These are phyloP conservation scores for Sebastes minor DNA, from an alignment of 2,797 vertebrate species.

Conservation along the genomic window DNA sequence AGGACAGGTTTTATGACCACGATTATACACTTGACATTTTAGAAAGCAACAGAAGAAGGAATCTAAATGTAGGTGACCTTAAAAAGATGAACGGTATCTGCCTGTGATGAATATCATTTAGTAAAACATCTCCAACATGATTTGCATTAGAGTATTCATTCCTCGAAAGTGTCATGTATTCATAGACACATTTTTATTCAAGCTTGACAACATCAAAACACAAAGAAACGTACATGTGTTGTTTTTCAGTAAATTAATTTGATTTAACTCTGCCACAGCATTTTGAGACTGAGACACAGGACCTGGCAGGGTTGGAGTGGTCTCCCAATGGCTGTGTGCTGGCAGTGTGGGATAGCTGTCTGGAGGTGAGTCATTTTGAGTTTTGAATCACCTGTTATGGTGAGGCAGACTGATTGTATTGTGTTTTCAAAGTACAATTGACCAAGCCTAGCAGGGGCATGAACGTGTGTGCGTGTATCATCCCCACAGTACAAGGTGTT, in stretches of 20 bases:
- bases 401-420: neutral
- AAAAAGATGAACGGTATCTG: neutral
- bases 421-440: neutral
- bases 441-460: neutral
- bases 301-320: slow-evolving; percentile 93
- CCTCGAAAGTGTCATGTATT: neutral
- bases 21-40: neutral
- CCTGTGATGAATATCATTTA: neutral
- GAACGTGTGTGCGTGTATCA: neutral
- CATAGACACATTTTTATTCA: neutral
- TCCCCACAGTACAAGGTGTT: slow-evolving; percentile 90
- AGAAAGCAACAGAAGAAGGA: neutral
- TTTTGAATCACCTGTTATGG: neutral
- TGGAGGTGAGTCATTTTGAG: slow-evolving; percentile 85
- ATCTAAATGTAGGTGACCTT: neutral
- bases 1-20: neutral
- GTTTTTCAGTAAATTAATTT: neutral
- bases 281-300: slow-evolving; percentile 95
- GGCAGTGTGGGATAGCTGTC: slow-evolving; percentile 92
- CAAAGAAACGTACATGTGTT: neutral
- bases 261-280: slow-evolving; percentile 80
- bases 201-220: neutral
- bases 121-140: neutral
- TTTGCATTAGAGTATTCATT: neutral
- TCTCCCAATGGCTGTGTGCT: slow-evolving; percentile 96